Conservation (phyloP, 1,140 invertebrate genomes). For the Drosophila arawakana region DNA sequence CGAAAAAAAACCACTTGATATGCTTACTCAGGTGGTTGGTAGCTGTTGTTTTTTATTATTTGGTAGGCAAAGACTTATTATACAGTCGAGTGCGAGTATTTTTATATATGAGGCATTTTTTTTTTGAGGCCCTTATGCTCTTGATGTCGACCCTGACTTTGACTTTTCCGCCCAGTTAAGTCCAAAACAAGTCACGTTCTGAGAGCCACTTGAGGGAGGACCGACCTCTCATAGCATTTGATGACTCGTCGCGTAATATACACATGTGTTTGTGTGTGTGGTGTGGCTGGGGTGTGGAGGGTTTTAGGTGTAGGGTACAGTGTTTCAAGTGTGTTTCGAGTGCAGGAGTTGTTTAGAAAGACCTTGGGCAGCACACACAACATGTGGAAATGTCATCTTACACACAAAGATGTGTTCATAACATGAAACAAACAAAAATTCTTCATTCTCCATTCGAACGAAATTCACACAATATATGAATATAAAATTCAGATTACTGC, state of each 20-base stretch:
- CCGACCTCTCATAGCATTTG: constrained; percentile 41
- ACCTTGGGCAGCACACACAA: constrained; percentile 4
- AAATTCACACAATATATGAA: constrained; percentile 38
- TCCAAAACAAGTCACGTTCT: constrained; percentile 69
- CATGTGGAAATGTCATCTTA: constrained; percentile 4
- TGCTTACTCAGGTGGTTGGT: constrained; percentile 22
- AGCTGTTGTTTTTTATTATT: background rate
- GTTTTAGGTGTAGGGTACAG: background rate
- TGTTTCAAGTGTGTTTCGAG: constrained; percentile 22
- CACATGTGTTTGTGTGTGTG: constrained; percentile 2
- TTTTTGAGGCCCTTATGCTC: constrained; percentile 26
- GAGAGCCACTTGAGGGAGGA: constrained; percentile 41
- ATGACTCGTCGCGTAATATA: constrained; percentile 21
- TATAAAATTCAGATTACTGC: constrained; percentile 45
- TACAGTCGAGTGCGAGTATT: constrained; percentile 8
- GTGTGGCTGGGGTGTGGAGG: background rate
- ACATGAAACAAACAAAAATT: constrained; percentile 31
- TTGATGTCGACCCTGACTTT: constrained; percentile 69
- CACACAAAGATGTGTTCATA: constrained; percentile 27
- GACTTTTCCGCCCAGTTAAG: constrained; percentile 46
- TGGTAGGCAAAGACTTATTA: constrained; percentile 14
- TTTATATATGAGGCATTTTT: constrained; percentile 7
- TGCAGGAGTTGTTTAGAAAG: constrained; percentile 24
- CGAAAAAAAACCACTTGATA: constrained; percentile 29
- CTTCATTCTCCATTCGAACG: constrained; percentile 24